Percentiles rank a stretch among this genome's conserved stretches.
Evolutionary conservation across 2,113 vertebrate species (phyloP).

Genomic region (Sorex araneus): DNA sequence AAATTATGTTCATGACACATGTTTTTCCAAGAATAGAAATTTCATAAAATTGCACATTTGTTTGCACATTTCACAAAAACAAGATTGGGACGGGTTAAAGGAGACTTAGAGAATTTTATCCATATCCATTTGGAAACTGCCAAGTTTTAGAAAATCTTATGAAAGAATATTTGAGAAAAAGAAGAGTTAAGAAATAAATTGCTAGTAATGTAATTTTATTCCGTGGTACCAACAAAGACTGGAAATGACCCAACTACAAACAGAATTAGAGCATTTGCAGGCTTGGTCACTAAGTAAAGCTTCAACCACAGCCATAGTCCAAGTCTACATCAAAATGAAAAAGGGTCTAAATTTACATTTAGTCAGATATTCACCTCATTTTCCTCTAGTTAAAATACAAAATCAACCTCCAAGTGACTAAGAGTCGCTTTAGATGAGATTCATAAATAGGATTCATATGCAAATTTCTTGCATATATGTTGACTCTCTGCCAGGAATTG

Average conservation of each 20-base stretch:
- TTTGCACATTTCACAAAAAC: constrained; percentile 3
- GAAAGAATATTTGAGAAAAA: background rate
- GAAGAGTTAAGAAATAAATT: background rate
- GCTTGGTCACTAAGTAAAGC: background rate
- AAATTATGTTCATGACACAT: constrained; percentile 62
- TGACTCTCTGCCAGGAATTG: background rate
- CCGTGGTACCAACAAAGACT: background rate
- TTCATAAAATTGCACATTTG: constrained; percentile 37
- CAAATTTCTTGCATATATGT: background rate
- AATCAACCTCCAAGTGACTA: constrained; percentile 10
- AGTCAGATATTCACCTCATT: background rate
- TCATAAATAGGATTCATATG: background rate
- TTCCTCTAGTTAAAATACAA: background rate
- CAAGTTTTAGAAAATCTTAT: background rate
- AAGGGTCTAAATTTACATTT: background rate
- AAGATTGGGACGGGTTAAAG: background rate
- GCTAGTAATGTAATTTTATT: background rate
- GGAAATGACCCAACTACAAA: background rate
- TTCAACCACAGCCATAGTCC: no score
- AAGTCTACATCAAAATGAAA: no score
- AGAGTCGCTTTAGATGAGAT: background rate
- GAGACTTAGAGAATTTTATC: background rate
- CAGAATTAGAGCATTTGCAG: background rate
- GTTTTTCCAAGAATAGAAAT: constrained; percentile 61
- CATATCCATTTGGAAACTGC: background rate